Percentiles rank a stretch among this genome's conserved stretches.
These are phyloP conservation scores for Flexamia atlantica DNA, from an alignment of 2,888 invertebrate species.

Conservation along the genomic window DNA sequence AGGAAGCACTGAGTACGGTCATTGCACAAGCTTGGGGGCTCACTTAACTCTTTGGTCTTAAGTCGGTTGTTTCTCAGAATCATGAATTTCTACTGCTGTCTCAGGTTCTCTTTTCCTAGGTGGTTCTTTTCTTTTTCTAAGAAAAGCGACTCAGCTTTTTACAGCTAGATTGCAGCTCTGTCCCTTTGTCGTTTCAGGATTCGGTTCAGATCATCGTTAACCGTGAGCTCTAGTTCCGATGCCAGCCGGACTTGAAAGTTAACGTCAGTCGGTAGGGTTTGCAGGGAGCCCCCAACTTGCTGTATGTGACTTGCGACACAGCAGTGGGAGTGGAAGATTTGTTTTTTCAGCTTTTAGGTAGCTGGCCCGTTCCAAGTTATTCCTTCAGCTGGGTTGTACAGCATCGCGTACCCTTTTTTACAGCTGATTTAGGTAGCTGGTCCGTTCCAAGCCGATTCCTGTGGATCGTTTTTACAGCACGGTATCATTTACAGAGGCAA, in stretches of 20 bases:
- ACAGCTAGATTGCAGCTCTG: too few species aligned
- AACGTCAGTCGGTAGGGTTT: background rate
- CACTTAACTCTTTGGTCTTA: slow-evolving; percentile 2
- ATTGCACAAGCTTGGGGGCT: background rate
- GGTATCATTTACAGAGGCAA: too few species aligned
- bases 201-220: too few species aligned
- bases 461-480: too few species aligned
- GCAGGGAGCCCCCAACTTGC: slow-evolving; percentile 23
- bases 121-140: background rate
- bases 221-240: too few species aligned
- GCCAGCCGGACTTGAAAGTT: too few species aligned
- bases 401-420: too few species aligned
- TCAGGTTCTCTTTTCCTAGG: background rate
- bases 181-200: too few species aligned
- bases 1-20: background rate
- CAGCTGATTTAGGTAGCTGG: background rate
- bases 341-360: background rate
- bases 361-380: background rate
- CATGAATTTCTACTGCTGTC: background rate
- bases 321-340: background rate
- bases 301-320: background rate
- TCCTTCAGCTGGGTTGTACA: too few species aligned
- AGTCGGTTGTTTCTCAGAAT: background rate
- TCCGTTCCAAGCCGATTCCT: background rate
- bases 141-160: background rate